Conservation (phyloP, 2,113 vertebrate species). For the Dascyllus trimaculatus region DNA sequence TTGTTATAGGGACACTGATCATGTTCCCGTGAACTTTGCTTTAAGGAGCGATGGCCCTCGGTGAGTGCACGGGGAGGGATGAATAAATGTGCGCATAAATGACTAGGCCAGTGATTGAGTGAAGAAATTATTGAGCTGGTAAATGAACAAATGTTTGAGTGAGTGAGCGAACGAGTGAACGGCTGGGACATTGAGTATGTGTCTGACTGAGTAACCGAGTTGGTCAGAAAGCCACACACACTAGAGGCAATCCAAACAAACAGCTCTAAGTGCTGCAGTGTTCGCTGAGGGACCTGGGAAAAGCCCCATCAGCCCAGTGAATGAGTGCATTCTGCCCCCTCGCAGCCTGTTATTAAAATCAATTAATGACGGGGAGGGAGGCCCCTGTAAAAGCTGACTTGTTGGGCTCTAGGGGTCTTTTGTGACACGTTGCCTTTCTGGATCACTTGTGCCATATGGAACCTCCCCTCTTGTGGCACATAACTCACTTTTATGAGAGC, state of each 20-base stretch:
- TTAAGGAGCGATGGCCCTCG: conserved; percentile 41
- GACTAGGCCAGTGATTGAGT: conserved; percentile 81
- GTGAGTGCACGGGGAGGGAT: conserved; percentile 49
- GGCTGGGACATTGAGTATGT: conserved; percentile 78
- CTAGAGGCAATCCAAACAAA: conserved; percentile 82
- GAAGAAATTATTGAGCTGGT: conserved; percentile 83
- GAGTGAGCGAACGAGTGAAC: conserved; percentile 72
- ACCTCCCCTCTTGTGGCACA: conserved; percentile 80
- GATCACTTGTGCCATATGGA: conserved; percentile 86
- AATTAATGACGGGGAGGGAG: conserved; percentile 82
- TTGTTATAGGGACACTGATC: conserved; percentile 25
- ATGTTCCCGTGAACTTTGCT: conserved; percentile 43
- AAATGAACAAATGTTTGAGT: conserved; percentile 84
- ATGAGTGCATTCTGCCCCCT: conserved; percentile 83
- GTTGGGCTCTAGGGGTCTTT: conserved; percentile 81
- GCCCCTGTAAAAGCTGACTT: conserved; percentile 80
- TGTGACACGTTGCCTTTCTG: conserved; percentile 83
- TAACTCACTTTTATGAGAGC: conserved; percentile 84
- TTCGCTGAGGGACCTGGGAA: conserved; percentile 76
- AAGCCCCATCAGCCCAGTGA: conserved; percentile 82
- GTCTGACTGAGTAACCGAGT: conserved; percentile 77
- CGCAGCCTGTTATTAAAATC: conserved; percentile 84
- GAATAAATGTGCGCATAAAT: conserved; percentile 80
- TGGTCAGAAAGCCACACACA: conserved; percentile 75
- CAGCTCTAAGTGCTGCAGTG: conserved; percentile 81